Evolutionary conservation across 2,797 vertebrate species (phyloP).

Genomic region (Smutsia temminckii): DNA sequence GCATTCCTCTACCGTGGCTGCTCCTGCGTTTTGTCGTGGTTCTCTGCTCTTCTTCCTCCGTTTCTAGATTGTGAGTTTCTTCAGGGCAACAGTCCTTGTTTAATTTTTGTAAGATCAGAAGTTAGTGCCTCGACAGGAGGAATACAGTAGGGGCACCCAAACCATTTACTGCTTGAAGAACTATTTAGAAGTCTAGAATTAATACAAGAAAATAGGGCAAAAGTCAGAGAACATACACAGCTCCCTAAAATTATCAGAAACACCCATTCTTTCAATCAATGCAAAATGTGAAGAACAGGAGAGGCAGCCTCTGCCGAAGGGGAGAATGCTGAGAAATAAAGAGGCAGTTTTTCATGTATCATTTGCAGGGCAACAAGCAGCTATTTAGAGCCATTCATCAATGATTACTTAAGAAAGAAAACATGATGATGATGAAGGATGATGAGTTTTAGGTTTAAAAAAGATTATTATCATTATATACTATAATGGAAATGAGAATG

Average conservation of each 20-base stretch:
- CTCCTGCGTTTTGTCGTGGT: background rate
- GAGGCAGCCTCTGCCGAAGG: background rate
- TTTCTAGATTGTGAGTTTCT: background rate
- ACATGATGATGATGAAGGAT: background rate
- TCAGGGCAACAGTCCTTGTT: background rate
- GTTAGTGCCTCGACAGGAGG: background rate
- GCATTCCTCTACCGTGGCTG: background rate
- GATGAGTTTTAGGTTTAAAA: background rate
- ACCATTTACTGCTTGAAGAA: background rate
- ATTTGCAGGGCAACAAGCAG: background rate
- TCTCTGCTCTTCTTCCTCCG: constrained; percentile 17
- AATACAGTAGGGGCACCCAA: background rate
- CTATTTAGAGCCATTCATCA: background rate
- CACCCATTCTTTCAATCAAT: background rate
- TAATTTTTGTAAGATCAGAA: background rate
- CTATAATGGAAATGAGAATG: background rate
- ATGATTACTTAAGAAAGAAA: background rate
- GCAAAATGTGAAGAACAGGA: background rate
- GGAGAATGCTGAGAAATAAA: background rate
- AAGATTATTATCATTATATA: background rate
- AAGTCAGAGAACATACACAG: background rate
- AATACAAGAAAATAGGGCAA: background rate
- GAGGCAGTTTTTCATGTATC: background rate
- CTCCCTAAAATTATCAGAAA: constrained; percentile 37
- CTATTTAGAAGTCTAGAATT: background rate